Percentiles rank a stretch among this genome's conserved stretches.
phyloP scores from a whole-genome alignment of 2,113 vertebrate species.

The Microcebus tavaratra region DNA sequence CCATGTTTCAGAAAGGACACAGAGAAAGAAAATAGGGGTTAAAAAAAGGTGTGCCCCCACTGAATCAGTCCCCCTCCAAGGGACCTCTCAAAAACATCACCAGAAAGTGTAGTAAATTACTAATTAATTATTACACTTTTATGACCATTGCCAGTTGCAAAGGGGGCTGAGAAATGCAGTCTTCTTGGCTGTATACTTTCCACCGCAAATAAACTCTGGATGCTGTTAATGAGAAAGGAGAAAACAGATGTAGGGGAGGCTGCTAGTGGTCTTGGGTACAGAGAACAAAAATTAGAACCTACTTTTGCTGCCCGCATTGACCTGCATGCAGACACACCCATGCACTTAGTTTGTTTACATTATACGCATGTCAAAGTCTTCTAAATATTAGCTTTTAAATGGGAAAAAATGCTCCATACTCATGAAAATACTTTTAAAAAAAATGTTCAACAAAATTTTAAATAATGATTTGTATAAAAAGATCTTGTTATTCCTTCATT shows the following conservation, averaged over 20 bases:
- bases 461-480: background rate
- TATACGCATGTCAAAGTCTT: background rate
- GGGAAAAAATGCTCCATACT: background rate
- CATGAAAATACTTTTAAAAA: background rate
- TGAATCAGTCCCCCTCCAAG: background rate
- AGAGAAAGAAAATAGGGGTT: background rate
- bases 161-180: background rate
- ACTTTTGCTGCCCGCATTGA: background rate
- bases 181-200: background rate
- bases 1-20: background rate
- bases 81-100: background rate
- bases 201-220: background rate
- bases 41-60: background rate
- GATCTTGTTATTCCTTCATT: background rate
- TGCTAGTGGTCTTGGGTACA: background rate
- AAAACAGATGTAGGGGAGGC: background rate
- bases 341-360: background rate
- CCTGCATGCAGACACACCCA: background rate
- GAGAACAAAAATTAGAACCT: background rate
- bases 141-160: background rate
- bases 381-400: background rate
- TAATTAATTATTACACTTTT: background rate
- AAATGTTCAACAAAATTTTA: background rate
- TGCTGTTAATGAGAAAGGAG: background rate
- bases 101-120: background rate